phyloP scores from a whole-genome alignment of 2,113 vertebrate species.

The Sylvietta virens region DNA sequence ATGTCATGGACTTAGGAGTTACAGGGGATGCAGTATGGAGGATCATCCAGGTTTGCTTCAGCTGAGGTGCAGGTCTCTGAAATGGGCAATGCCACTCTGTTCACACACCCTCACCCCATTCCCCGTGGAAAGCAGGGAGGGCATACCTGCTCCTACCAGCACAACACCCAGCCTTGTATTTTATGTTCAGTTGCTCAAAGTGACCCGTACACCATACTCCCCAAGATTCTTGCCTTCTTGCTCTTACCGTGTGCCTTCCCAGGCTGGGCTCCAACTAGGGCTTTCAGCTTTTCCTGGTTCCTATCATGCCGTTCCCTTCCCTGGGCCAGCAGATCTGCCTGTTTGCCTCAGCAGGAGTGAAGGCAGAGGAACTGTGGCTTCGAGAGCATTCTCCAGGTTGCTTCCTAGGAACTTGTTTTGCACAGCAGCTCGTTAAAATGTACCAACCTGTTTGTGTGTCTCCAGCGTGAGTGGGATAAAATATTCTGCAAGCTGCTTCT shows the following conservation, averaged over 20 bases:
- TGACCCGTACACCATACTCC: fast-evolving
- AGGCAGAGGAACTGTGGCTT: background rate
- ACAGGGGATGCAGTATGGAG: background rate
- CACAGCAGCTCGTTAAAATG: background rate
- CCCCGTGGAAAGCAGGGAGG: background rate
- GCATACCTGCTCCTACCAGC: background rate
- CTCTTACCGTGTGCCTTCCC: background rate
- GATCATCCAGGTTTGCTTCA: background rate
- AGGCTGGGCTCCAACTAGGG: background rate
- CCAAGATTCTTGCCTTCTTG: background rate
- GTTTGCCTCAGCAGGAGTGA: background rate
- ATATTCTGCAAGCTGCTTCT: background rate
- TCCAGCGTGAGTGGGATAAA: background rate
- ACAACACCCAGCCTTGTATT: background rate
- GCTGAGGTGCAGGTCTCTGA: background rate
- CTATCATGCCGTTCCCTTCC: background rate
- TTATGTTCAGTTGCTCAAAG: background rate
- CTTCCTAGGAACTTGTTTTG: background rate
- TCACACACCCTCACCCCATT: fast-evolving
- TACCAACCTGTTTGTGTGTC: background rate
- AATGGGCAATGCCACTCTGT: background rate
- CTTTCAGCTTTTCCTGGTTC: background rate
- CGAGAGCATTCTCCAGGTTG: background rate
- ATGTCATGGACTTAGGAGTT: too few relatives aligned
- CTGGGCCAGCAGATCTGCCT: background rate